Base-by-base conservation (phyloP, 2,113 vertebrate genomes). In the Marmota monax region DNA sequence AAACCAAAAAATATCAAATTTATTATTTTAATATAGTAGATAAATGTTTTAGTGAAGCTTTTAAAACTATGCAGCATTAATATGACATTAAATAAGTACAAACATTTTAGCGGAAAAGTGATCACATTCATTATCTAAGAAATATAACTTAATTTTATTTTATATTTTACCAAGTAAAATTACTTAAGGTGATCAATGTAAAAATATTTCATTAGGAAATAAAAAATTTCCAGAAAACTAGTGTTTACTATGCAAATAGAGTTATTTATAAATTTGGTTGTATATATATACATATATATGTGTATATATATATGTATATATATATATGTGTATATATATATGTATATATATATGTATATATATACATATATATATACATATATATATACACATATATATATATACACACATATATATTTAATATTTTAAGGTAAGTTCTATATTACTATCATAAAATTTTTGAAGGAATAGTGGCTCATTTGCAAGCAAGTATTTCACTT, bases 401-500 rank as follows among this genome's bases (percentile, higher is more conserved):
- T 39, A 39, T 39, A 4, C 39, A 39, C 39, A 39, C 39, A 39
- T 39, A 39, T 39, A 39, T 39, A 39, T 39, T 39, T 39, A 39
- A 39, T 39, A 42, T 42, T 82, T 89, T 80, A 67, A 90, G 17
- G 2, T 77, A 23, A 97, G 7, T 94, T 93, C 39, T 86, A 0
- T 4, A 69, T n/a, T 61, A 84, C 12, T 58, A 63, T 12, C 25
- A 32, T 23, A 18, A 92, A 93, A 94, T 7, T 18, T 34, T 8
- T 78, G 39, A 89, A 80, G 61, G 1, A 79, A 95, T 93, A 82
- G 0, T 56, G 2, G 7, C 88, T 84, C 1, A 34, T 95, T 92
- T 96, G 39, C 29, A 88, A 92, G 11, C 39, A 78, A 94, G 65
- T 4, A 63, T 96, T 20, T 67, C 48, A 96, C 92, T 96, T 70